Evolutionary conservation across 2,113 vertebrate genomes (phyloP), one percentile per base, ranked within the genome.

Genomic region (Taxidea taxus): DNA sequence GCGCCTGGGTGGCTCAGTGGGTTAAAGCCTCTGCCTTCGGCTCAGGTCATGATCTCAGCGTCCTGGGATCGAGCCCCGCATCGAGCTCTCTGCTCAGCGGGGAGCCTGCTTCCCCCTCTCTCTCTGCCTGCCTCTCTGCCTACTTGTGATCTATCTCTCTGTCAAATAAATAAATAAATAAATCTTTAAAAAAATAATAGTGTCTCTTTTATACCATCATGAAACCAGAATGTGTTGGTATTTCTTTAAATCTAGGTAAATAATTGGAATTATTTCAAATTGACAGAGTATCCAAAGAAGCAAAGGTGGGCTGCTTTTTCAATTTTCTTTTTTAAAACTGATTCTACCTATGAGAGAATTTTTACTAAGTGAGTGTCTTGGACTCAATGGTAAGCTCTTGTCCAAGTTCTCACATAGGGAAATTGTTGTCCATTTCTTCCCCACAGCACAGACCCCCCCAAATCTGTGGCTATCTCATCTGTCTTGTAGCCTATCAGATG

Each of bases 161-260:
- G n/a, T n/a, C n/a, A n/a, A n/a, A n/a, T n/a, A n/a, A n/a, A n/a
- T n/a, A n/a, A n/a, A n/a, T n/a, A n/a, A n/a, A n/a, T n/a, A n/a
- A n/a, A n/a, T n/a, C n/a, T n/a, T n/a, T n/a, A n/a, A n/a, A n/a
- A n/a, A n/a, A n/a, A n/a, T 97, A 87, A 97, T 98, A 93, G 87
- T 96, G 97, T 98, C 98, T 97, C n/a, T 98, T 92, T 98, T 98
- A 90, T 97, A 96, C 58, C 96, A 96, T 98, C 97, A 93, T 98
- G 96, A 98, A 98, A 98, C 90, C 94, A 93, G 42, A 95, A 83
- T 54, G 42, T 66, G 54, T 27, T 87, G 60, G 54, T 21, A 74
- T 74, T 78, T 97, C 31, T 80, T 62, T 80, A 87, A 98, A 98
- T 60, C 91, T 97, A 97, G 86, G 91, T 86, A 98, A 98, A 97